Conservation (phyloP, 1,140 invertebrate genomes). For the Pseudobourletiella spinata region DNA sequence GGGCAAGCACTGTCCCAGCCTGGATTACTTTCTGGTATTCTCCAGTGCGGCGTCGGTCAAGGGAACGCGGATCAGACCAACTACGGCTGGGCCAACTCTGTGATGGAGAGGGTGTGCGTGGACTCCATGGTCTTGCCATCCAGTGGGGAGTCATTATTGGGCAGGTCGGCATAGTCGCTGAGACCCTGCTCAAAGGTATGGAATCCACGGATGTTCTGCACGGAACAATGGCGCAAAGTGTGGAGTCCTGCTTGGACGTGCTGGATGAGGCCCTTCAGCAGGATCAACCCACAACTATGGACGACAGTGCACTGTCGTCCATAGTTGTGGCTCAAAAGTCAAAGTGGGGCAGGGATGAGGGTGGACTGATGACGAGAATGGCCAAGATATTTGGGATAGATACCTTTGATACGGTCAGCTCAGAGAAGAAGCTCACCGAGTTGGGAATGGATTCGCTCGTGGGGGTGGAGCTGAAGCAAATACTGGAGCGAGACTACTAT, state of each 20-base stretch:
- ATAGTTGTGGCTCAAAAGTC: not conserved
- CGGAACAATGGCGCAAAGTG: not conserved
- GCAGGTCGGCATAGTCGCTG: constrained; percentile 84
- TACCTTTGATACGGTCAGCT: constrained; percentile 59
- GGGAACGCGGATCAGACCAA: constrained; percentile 92
- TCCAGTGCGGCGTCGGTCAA: constrained; percentile 89
- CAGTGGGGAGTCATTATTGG: constrained; percentile 96
- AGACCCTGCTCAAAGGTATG: constrained; percentile 71
- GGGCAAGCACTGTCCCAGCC: constrained; percentile 58
- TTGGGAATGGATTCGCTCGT: constrained; percentile 95
- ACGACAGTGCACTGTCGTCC: not conserved
- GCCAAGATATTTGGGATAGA: constrained; percentile 83
- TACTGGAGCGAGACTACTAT: constrained; percentile 65
- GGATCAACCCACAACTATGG: too few species aligned
- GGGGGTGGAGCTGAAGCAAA: constrained; percentile 78
- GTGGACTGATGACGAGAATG: constrained; percentile 58
- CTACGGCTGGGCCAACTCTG: constrained; percentile 91
- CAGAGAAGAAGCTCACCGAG: constrained; percentile 64
- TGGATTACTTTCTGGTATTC: constrained; percentile 89
- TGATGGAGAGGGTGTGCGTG: constrained; percentile 89
- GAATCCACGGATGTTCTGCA: not conserved
- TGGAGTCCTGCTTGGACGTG: not conserved
- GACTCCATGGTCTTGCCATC: constrained; percentile 71
- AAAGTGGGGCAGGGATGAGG: constrained; percentile 38
- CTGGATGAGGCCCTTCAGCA: not conserved